phyloP scores from a whole-genome alignment of 2,797 vertebrate species.

The Danionella dracula region DNA sequence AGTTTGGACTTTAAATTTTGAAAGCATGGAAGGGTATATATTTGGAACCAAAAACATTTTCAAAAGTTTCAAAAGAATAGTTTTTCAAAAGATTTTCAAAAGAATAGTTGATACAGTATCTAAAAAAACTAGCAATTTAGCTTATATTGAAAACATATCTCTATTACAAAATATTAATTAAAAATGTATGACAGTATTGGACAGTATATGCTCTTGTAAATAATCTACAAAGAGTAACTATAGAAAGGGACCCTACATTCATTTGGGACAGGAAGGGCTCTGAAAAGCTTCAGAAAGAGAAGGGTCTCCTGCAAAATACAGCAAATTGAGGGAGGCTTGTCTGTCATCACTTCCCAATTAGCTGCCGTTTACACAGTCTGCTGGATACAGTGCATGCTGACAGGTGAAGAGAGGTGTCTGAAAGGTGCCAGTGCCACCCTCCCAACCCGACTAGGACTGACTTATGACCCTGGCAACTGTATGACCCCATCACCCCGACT shows the following conservation, averaged over 20 bases:
- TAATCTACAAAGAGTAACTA: constrained; percentile 43
- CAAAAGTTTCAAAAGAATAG: too few relatives aligned
- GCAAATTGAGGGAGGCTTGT: constrained; percentile 61
- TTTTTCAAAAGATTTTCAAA: too few relatives aligned
- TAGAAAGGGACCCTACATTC: constrained; percentile 34
- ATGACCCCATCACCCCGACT: constrained; percentile 23
- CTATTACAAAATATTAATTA: too few relatives aligned
- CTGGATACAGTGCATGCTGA: constrained; percentile 65
- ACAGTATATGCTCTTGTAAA: constrained; percentile 17
- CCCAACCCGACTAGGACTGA: constrained; percentile 48
- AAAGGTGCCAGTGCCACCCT: constrained; percentile 56
- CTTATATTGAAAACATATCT: too few relatives aligned
- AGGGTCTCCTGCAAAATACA: constrained; percentile 61
- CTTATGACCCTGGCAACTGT: constrained; percentile 51
- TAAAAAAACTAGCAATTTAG: too few relatives aligned
- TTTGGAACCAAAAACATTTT: too few relatives aligned
- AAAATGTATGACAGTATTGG: too few relatives aligned
- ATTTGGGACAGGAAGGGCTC: constrained; percentile 46
- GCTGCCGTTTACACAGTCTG: constrained; percentile 66
- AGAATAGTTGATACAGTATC: too few relatives aligned
- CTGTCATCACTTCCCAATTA: constrained; percentile 79
- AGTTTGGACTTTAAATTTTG: too few relatives aligned
- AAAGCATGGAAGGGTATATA: too few relatives aligned
- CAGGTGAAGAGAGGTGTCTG: constrained; percentile 69
- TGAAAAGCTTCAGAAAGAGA: constrained; percentile 48